Evolutionary conservation across 2,113 vertebrate species (phyloP).

Genomic region (Theropithecus gelada): DNA sequence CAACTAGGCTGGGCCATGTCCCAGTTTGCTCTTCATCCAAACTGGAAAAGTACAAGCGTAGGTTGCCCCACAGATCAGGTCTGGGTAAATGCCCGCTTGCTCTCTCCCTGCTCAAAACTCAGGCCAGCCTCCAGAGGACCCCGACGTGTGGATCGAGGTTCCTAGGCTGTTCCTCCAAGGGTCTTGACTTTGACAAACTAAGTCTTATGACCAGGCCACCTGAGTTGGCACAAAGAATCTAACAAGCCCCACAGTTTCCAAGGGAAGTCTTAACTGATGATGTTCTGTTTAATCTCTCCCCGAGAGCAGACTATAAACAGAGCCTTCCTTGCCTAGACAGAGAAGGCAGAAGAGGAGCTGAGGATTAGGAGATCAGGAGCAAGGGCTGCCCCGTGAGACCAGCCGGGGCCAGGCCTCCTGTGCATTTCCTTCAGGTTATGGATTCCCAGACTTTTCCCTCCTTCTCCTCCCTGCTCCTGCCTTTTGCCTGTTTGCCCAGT

Average conservation of each 20-base stretch:
- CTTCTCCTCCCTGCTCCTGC: no score
- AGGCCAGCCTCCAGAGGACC: neutral
- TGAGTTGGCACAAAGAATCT: neutral
- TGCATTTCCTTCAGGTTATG: neutral
- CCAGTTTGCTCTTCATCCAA: neutral
- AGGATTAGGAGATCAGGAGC: no score
- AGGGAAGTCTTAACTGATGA: neutral
- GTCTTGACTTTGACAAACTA: neutral
- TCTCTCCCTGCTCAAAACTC: accelerated
- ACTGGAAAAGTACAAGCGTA: conserved; percentile 67
- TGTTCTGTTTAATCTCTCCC: neutral
- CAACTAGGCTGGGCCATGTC: neutral
- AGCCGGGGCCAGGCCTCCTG: neutral
- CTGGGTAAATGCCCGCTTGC: neutral
- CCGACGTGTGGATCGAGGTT: neutral
- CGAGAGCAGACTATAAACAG: neutral
- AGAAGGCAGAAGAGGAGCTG: accelerated
- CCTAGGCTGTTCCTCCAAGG: neutral
- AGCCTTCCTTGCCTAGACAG: neutral
- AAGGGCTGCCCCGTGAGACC: neutral
- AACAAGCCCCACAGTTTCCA: neutral
- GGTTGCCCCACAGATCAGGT: neutral
- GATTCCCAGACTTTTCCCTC: neutral
- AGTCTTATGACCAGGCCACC: neutral
- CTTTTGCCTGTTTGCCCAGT: neutral